Percentiles rank a stretch among this genome's conserved stretches.
These are phyloP conservation scores for Bos indicus DNA, from an alignment of 2,113 vertebrate species.

Conservation along the genomic window DNA sequence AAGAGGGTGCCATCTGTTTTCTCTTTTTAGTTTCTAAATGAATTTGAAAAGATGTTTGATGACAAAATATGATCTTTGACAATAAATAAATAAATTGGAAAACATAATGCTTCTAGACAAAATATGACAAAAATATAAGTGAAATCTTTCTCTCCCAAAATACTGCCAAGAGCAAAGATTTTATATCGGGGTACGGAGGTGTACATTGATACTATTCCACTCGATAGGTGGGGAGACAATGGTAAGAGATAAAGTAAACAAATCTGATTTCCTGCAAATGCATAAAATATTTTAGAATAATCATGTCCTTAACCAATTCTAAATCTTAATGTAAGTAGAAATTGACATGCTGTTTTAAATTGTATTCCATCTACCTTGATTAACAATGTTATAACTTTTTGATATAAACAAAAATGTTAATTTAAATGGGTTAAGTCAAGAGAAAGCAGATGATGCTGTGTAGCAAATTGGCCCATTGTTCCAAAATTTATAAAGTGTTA, in stretches of 20 bases:
- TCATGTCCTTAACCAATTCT: neutral
- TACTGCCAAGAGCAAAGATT: neutral
- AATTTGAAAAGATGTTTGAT: neutral
- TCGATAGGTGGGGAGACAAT: neutral
- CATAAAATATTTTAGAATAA: neutral
- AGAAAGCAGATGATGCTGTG: neutral
- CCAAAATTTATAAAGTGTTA: neutral
- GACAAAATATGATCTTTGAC: neutral
- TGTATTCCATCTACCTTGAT: neutral
- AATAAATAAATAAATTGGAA: neutral
- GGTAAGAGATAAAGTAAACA: neutral
- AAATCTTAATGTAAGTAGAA: neutral
- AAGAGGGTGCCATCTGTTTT: neutral
- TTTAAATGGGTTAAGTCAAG: neutral
- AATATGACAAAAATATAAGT: neutral
- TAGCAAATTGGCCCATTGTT: neutral
- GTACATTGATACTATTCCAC: fast-evolving
- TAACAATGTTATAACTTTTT: constrained; percentile 40
- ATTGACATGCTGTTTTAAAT: neutral
- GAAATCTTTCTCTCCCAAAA: neutral
- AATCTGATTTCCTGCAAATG: neutral
- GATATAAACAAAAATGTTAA: constrained; percentile 11
- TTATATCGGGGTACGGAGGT: fast-evolving
- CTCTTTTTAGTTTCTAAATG: neutral
- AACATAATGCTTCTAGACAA: neutral